Base-by-base conservation (phyloP, 1,140 invertebrate genomes). In the Cepaea nemoralis region DNA sequence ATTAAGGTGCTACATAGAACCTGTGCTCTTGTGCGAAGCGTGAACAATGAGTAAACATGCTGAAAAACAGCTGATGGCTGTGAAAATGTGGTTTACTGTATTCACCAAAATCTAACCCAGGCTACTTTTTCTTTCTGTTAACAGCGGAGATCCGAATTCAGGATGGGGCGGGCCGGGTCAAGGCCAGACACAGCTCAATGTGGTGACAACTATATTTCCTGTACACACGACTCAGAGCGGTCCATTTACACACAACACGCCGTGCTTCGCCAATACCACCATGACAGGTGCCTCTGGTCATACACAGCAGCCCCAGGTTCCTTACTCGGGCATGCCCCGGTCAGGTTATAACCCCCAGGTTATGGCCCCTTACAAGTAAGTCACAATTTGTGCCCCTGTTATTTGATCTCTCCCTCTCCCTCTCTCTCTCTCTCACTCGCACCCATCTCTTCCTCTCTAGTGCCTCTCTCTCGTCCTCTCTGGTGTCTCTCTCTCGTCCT, bases 151-250 rank as follows among this genome's bases (percentile, higher is more conserved):
- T 82, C 89, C 88, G 50, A 89, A 86, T 75, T 83, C 85, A 80
- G 86, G 85, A 73, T 87, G 88, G 71, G 87, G 89, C 59, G 86
- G 85, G 27, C 85, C 88, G n/a, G 81, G 83, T 66, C 87, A 86
- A 69, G 85, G 86, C 37, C 85, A 83, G 63, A 75, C 82, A 0
- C 78, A 76, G 19, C 91, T 94, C 85, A 94, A 93, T 74, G 94
- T 94, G 85, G 94, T 94, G 89, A 94, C 94, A 82, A 94, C 94
- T 31, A 94, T 94, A 24, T 92, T 91, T 94, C 94, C 93, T 82
- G 93, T 94, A 86, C 92, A 93, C 80, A 92, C 93, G 80, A 93
- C 93, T 55, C 93, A 93, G 89, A 93, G 92, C 85, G 92, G 91
- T 81, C 92, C 93, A 78, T 92, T 89, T 83, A 87, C 84, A 76